These are phyloP conservation scores for Amphipyra berbera DNA, from an alignment of 2,888 invertebrate genomes.

Conservation along the genomic window DNA sequence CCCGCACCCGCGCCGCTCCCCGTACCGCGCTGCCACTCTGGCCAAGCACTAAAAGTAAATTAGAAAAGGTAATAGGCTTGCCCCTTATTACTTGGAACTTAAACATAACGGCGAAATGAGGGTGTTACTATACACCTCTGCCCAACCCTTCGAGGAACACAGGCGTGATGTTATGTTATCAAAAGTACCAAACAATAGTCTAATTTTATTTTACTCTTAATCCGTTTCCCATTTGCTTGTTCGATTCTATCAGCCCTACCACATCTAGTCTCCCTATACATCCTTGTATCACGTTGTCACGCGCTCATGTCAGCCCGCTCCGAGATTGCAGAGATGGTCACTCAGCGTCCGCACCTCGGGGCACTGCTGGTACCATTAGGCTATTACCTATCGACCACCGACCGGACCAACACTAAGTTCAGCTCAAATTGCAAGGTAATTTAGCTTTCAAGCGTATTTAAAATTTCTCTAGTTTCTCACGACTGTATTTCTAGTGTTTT, in stretches of 20 bases:
- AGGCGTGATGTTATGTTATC: too few species aligned
- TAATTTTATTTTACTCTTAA: not conserved
- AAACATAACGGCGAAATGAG: too few species aligned
- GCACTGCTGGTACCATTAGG: conserved; percentile 42
- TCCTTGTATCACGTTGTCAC: conserved; percentile 44
- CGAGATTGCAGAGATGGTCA: conserved; percentile 58
- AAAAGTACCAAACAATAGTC: too few species aligned
- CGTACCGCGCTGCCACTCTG: too few species aligned
- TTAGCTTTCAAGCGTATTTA: not conserved
- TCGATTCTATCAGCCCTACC: not conserved
- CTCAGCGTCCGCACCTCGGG: conserved; percentile 58
- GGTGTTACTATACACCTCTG: too few species aligned
- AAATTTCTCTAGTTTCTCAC: not conserved
- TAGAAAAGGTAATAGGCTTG: too few species aligned
- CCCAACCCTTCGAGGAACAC: too few species aligned
- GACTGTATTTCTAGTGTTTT: not conserved
- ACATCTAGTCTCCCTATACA: conserved; percentile 21
- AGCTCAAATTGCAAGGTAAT: conserved; percentile 24
- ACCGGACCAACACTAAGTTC: conserved; percentile 12
- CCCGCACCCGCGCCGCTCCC: too few species aligned
- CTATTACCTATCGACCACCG: conserved; percentile 51
- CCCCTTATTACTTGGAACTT: too few species aligned
- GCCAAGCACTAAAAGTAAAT: too few species aligned
- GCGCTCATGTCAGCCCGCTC: conserved; percentile 53
- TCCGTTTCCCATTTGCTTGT: too few species aligned